Percentiles rank a stretch among this genome's conserved stretches.
Conservation (phyloP, 2,888 invertebrate genomes). For the Tuberolachnus salignus region DNA sequence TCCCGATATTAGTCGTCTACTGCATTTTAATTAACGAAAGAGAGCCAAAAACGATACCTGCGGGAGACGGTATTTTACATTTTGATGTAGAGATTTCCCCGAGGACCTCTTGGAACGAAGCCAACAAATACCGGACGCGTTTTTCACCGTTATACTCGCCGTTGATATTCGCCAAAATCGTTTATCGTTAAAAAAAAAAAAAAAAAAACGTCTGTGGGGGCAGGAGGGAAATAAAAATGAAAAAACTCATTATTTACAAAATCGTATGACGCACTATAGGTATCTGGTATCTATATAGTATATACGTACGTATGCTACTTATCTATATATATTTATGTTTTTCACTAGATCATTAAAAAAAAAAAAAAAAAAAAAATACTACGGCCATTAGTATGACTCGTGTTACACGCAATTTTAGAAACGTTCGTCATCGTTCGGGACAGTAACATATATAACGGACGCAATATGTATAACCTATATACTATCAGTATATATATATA, state of each 20-base stretch:
- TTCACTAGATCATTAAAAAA: too few relatives aligned
- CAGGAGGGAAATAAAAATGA: neutral
- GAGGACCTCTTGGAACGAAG: constrained; percentile 23
- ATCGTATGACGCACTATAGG: constrained; percentile 4
- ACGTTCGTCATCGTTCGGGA: too few relatives aligned
- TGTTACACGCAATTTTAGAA: too few relatives aligned
- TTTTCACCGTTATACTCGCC: constrained; percentile 22
- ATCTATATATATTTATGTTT: too few relatives aligned
- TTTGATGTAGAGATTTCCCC: constrained; percentile 29
- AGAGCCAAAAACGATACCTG: constrained; percentile 46
- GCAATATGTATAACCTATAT: too few relatives aligned
- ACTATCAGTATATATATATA: too few relatives aligned
- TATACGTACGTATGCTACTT: too few relatives aligned
- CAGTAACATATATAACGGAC: too few relatives aligned
- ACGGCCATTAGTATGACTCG: too few relatives aligned
- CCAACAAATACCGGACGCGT: constrained; percentile 39
- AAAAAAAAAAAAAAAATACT: too few relatives aligned
- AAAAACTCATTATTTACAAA: constrained; percentile 35
- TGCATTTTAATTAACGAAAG: constrained; percentile 27
- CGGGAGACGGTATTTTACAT: constrained; percentile 30
- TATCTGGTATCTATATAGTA: neutral
- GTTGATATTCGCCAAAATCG: constrained; percentile 48
- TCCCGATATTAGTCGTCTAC: neutral
- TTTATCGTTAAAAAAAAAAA: constrained; percentile 45
- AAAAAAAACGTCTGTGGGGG: neutral